Evolutionary conservation across 1,140 invertebrate species (phyloP).

Genomic region (Akabosia matsudoensis): DNA sequence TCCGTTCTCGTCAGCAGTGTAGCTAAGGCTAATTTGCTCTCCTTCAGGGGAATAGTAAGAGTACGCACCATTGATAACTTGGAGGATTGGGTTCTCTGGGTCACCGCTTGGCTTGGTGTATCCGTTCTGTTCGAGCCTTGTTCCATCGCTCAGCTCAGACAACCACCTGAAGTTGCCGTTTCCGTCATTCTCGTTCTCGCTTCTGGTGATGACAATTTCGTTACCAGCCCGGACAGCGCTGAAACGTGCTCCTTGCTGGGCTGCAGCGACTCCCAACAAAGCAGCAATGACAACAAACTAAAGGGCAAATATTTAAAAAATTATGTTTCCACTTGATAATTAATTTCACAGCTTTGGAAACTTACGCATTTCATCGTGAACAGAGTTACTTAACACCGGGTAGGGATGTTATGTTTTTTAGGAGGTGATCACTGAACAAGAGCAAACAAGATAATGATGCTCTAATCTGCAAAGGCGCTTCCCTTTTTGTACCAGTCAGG

Average conservation of each 20-base stretch:
- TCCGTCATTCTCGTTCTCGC: not conserved
- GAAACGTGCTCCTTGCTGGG: not conserved
- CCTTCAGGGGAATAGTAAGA: conserved; percentile 73
- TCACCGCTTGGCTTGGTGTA: not conserved
- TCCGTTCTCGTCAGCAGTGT: conserved; percentile 70
- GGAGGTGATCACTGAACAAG: not conserved
- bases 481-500: not conserved
- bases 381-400: too few species aligned
- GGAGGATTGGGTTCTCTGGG: not conserved
- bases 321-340: too few species aligned
- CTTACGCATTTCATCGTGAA: not conserved
- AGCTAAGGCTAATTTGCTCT: conserved; percentile 63
- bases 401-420: too few species aligned
- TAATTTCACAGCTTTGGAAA: not conserved
- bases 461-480: not conserved
- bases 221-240: not conserved
- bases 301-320: not conserved
- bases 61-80: conserved; percentile 59
- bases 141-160: conserved; percentile 4
- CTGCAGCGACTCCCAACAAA: not conserved
- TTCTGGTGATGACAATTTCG: not conserved
- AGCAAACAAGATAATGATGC: not conserved
- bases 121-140: conserved; percentile 7
- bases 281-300: not conserved
- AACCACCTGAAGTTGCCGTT: conserved; percentile 15